Evolutionary conservation across 1,140 invertebrate species (phyloP).

Genomic region (Zaprionus ghesquierei): DNA sequence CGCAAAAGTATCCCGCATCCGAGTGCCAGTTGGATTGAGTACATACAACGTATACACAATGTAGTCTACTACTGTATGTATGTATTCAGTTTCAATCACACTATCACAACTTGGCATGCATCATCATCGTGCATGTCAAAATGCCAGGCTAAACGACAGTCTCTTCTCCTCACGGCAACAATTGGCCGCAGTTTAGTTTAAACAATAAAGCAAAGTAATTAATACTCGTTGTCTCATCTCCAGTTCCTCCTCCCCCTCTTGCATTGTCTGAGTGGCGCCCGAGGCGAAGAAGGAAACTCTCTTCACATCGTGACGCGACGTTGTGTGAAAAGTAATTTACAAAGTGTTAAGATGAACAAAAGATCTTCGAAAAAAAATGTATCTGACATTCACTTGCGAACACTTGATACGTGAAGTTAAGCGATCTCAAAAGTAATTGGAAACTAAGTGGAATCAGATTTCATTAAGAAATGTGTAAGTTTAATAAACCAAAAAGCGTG

Average conservation of each 20-base stretch:
- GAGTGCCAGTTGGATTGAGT: background rate
- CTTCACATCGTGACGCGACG: constrained; percentile 24
- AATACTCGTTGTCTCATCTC: constrained; percentile 39
- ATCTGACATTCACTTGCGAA: constrained; percentile 14
- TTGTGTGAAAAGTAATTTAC: constrained; percentile 21
- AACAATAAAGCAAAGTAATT: constrained; percentile 74
- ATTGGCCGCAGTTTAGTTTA: constrained; percentile 56
- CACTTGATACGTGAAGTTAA: constrained; percentile 11
- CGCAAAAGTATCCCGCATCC: background rate
- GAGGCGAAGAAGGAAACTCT: constrained; percentile 41
- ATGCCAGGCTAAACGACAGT: constrained; percentile 37
- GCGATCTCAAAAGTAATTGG: background rate
- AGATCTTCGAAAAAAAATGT: constrained; percentile 15
- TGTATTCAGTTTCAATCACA: constrained; percentile 21
- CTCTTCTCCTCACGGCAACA: constrained; percentile 25
- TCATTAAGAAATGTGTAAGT: background rate
- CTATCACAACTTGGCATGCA: constrained; percentile 24
- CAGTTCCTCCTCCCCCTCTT: background rate
- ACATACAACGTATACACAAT: background rate
- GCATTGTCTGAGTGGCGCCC: constrained; percentile 48
- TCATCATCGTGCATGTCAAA: constrained; percentile 34
- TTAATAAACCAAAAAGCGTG: background rate
- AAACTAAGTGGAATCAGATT: background rate
- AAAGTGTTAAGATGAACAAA: constrained; percentile 28
- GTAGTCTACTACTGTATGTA: background rate